A percentile compares a stretch with the other conserved stretches of the same genome.
Conservation (phyloP, 2,888 invertebrate genomes). For the Spicauda simplicius region DNA sequence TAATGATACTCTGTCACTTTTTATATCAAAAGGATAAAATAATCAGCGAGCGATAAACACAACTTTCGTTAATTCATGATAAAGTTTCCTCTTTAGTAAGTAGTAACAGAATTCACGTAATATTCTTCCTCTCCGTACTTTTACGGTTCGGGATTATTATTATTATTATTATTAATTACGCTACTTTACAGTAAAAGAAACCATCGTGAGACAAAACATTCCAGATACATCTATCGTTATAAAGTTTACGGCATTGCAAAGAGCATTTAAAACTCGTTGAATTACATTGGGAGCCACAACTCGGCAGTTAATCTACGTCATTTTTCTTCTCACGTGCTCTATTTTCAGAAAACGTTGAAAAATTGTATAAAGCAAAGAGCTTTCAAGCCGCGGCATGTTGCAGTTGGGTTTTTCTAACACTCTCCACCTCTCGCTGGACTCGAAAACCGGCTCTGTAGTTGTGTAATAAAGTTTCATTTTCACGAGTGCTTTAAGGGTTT, state of each 20-base stretch:
- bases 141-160: no score
- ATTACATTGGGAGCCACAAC: not conserved
- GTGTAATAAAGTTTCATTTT: slow-evolving; percentile 6
- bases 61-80: no score
- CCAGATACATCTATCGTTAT: not conserved
- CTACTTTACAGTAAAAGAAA: no score
- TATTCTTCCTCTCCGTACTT: no score
- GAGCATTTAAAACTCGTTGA: not conserved
- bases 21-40: no score
- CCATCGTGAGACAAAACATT: no score
- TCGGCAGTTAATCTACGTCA: slow-evolving; percentile 8
- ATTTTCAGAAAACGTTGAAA: slow-evolving; percentile 25
- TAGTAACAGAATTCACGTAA: no score
- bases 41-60: no score
- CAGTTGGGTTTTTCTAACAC: slow-evolving; percentile 11
- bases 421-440: not conserved
- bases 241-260: not conserved
- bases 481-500: not conserved
- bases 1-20: no score
- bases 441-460: not conserved
- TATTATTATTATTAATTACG: no score
- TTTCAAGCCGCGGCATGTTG: slow-evolving; percentile 28
- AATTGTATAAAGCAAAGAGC: slow-evolving; percentile 33
- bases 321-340: slow-evolving; percentile 16
- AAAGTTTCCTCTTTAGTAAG: no score